Conservation (phyloP, 2,797 vertebrate species). For the Sebastes oblongus region DNA sequence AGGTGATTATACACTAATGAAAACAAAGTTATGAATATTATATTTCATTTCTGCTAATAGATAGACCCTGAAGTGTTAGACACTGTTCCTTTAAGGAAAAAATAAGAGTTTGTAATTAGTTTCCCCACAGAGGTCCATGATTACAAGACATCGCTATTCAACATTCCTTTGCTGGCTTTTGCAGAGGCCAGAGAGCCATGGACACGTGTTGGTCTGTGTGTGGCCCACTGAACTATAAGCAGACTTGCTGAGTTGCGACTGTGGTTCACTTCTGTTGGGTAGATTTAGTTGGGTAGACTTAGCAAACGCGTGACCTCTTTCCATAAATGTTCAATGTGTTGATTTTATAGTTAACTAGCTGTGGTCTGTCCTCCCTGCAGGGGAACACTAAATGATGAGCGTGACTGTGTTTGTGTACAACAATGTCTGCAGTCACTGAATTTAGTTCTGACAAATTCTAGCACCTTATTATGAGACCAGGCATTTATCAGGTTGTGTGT, state of each 20-base stretch:
- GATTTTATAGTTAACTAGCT: constrained; percentile 29
- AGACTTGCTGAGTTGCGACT: constrained; percentile 53
- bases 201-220: constrained; percentile 65
- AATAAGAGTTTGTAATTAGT: constrained; percentile 69
- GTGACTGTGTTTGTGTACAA: constrained; percentile 41
- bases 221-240: constrained; percentile 64
- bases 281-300: constrained; percentile 8
- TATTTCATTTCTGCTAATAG: too few species aligned
- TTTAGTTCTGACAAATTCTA: constrained; percentile 70
- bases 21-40: too few species aligned
- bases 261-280: constrained; percentile 40
- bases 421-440: constrained; percentile 45
- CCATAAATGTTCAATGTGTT: constrained; percentile 25
- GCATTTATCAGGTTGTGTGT: constrained; percentile 34
- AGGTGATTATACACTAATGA: too few species aligned
- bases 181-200: constrained; percentile 37
- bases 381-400: constrained; percentile 24
- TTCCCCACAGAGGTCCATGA: constrained; percentile 57
- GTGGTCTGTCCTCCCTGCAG: constrained; percentile 11
- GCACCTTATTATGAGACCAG: constrained; percentile 68
- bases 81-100: not conserved
- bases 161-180: constrained; percentile 52
- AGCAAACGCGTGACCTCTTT: constrained; percentile 25
- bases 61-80: too few species aligned
- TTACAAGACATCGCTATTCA: constrained; percentile 59